Evolutionary conservation across 2,888 invertebrate genomes (phyloP).

Genomic region (Gryllus longicercus): DNA sequence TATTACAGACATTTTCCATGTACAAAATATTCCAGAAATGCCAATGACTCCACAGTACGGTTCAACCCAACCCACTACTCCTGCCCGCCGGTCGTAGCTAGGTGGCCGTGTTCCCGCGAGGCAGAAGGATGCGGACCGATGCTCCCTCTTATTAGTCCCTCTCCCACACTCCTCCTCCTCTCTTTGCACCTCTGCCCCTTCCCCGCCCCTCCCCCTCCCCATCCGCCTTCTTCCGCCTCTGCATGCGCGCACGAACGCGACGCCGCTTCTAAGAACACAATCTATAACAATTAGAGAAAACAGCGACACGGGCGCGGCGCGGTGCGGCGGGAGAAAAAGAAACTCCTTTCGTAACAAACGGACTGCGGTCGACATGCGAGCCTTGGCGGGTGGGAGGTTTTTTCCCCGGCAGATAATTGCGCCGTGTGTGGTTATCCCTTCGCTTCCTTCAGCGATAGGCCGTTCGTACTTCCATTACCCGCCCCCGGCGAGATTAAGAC

Average conservation of each 20-base stretch:
- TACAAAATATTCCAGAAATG: too few species aligned
- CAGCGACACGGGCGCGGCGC: neutral
- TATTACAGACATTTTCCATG: too few species aligned
- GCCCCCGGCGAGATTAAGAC: too few species aligned
- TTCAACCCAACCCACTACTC: too few species aligned
- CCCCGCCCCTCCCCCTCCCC: neutral
- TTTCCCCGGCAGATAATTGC: neutral
- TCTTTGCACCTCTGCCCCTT: neutral
- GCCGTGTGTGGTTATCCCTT: neutral
- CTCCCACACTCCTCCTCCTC: too few species aligned
- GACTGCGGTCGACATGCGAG: neutral
- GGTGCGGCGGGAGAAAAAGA: neutral
- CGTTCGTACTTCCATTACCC: too few species aligned
- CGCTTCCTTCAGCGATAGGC: too few species aligned
- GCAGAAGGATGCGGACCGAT: too few species aligned
- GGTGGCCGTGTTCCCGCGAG: too few species aligned
- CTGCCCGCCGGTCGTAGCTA: too few species aligned
- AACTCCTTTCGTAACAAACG: constrained; percentile 3
- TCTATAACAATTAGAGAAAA: constrained; percentile 7
- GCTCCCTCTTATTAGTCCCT: too few species aligned
- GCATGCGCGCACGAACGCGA: neutral
- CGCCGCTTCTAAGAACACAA: constrained; percentile 5
- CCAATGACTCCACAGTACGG: too few species aligned
- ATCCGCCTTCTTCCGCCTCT: neutral
- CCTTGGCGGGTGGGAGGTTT: neutral